Conservation (phyloP, 2,888 invertebrate species). For the Ferrisia virgata region DNA sequence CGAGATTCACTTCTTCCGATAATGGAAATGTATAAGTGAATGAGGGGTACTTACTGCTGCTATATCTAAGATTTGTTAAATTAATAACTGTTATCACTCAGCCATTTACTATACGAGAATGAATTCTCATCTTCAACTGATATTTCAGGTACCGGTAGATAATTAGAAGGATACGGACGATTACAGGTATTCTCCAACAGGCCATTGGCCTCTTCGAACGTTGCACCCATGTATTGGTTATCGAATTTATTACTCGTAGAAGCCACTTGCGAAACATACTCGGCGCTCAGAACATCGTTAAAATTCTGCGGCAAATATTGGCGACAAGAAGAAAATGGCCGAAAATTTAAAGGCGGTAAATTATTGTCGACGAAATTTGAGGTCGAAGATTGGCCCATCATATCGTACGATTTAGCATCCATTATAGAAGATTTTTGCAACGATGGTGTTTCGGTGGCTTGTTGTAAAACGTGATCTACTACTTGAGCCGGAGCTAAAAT, state of each 20-base stretch:
- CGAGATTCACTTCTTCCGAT: neutral
- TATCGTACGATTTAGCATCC: neutral
- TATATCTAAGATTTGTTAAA: neutral
- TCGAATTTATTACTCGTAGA: neutral
- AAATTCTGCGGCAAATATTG: neutral
- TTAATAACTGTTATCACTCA: neutral
- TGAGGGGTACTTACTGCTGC: neutral
- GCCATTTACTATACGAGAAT: constrained; percentile 33
- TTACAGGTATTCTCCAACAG: constrained; percentile 12
- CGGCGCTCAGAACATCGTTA: neutral
- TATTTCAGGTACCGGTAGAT: constrained; percentile 23
- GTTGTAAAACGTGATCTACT: constrained; percentile 35
- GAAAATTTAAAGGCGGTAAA: constrained; percentile 28
- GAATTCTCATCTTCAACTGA: constrained; percentile 32
- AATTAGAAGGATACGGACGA: neutral
- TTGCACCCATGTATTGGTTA: neutral
- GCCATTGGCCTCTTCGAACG: neutral
- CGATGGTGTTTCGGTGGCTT: neutral
- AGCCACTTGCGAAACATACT: neutral
- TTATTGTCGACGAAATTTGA: neutral
- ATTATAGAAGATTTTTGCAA: neutral
- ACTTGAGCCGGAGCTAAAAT: constrained; percentile 33
- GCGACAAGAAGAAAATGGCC: neutral
- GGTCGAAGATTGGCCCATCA: neutral
- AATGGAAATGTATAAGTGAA: neutral